These are phyloP conservation scores for Drosophila lacertosa DNA, from an alignment of 1,140 invertebrate genomes.

Conservation along the genomic window DNA sequence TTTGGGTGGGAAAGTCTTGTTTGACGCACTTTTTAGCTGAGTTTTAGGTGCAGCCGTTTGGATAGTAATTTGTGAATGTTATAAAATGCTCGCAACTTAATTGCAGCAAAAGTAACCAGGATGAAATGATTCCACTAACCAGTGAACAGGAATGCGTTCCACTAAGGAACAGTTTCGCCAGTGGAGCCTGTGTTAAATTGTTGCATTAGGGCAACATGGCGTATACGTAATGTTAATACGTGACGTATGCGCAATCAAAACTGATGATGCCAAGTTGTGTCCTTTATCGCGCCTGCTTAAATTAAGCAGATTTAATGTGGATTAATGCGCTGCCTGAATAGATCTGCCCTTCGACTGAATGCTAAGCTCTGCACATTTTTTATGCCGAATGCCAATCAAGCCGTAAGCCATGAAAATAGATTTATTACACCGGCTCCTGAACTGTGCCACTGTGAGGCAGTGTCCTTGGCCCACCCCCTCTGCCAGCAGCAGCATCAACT, in stretches of 20 bases:
- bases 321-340: conserved; percentile 34
- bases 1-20: too few species aligned
- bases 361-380: conserved; percentile 33
- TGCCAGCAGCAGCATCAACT: too few species aligned
- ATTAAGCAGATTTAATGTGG: conserved; percentile 40
- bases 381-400: conserved; percentile 41
- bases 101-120: conserved; percentile 19
- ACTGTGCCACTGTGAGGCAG: conserved; percentile 1
- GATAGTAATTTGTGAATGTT: conserved; percentile 31
- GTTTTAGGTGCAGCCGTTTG: conserved; percentile 22
- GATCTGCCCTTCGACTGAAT: conserved; percentile 20
- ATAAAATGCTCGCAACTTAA: conserved; percentile 35
- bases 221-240: conserved; percentile 30
- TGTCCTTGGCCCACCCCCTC: not conserved
- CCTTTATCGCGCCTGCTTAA: conserved; percentile 21
- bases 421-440: conserved; percentile 27
- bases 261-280: conserved; percentile 22
- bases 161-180: conserved; percentile 4
- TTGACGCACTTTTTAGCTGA: conserved; percentile 10
- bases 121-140: conserved; percentile 31
- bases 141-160: conserved; percentile 20
- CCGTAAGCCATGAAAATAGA: conserved; percentile 39
- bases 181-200: conserved; percentile 10
- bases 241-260: conserved; percentile 47
- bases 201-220: conserved; percentile 20